Evolutionary conservation across 1,140 invertebrate genomes (phyloP), one percentile per base, ranked within the genome.

Genomic region (Diabrotica virgifera): DNA sequence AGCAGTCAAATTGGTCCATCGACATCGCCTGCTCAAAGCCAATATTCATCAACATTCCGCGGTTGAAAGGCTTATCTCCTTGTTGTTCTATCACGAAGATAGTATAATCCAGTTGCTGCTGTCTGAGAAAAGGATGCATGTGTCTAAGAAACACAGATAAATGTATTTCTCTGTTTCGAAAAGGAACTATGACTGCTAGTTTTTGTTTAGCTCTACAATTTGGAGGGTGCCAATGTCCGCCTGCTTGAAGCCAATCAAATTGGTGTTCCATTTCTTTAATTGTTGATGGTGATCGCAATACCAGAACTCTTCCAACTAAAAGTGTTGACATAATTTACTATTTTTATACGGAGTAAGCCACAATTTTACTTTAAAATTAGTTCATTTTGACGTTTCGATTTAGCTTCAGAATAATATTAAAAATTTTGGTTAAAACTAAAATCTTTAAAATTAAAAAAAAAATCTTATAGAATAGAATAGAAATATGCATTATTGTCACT

Each of bases 51-150:
- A 98, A 82, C 83, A 92, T 91, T 2, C 93, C 96, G 60, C 95
- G 85, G 79, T 98, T 97, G 78, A 98, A 98, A n/a, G 85, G 83
- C 8, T 84, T 84, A 13, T 82, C 81, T 60, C 87, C 90, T 81
- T 80, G 84, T 80, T 97, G 95, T 80, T 98, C 96, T n/a, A 97
- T 85, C n/a, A 98, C 87, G 79, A 93, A 96, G 73, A 98, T 95
- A 68, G 89, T 89, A 81, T 98, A 98, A 75, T 96, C 91, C 59
- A 97, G 85, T 79, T 93, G 89, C 80, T 98, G 96, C 66, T 89
- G 87, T 79, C 93, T 89, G 36, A 98, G 82, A 70, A 97, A 90
- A 14, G 93, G 93, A 80, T 97, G 94, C 75, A 98, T 88, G 80
- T 96, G 92, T 73, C 91, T 88, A 6, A 96, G 82, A 74, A 97